A percentile compares a stretch with the other conserved stretches of the same genome.
These are phyloP conservation scores for Idaea dimidiata DNA, from an alignment of 2,888 invertebrate species.

Conservation along the genomic window DNA sequence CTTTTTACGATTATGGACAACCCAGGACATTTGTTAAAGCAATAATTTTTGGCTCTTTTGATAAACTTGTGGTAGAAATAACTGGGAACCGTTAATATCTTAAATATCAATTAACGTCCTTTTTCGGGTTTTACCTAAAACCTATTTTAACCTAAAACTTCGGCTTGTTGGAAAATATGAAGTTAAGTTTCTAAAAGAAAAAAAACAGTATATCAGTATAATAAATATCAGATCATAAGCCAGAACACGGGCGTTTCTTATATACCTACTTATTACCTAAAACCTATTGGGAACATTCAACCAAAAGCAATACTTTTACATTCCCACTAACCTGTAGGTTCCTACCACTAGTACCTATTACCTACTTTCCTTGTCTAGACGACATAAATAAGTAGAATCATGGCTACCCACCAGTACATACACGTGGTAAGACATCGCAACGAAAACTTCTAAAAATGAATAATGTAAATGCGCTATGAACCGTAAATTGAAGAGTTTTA, in stretches of 20 bases:
- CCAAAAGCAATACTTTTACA: neutral
- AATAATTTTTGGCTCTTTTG: constrained; percentile 4
- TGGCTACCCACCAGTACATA: neutral
- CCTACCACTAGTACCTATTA: neutral
- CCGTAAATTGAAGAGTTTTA: neutral
- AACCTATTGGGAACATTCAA: neutral
- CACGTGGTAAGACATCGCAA: neutral
- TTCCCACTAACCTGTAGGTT: neutral
- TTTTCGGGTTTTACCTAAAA: too few relatives aligned
- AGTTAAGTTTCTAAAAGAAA: too few relatives aligned
- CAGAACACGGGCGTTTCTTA: too few relatives aligned
- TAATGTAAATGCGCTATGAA: neutral
- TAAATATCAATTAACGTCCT: too few relatives aligned
- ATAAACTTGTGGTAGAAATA: neutral
- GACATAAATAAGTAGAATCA: neutral
- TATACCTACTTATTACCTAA: neutral
- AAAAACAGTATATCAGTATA: too few relatives aligned
- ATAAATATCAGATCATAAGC: too few relatives aligned
- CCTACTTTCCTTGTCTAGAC: neutral
- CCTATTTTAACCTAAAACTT: too few relatives aligned
- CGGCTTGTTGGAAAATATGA: too few relatives aligned
- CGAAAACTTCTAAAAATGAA: constrained; percentile 1
- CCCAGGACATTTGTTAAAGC: constrained; percentile 4
- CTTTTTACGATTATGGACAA: constrained; percentile 15
- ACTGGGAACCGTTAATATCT: too few relatives aligned